Base-by-base conservation (phyloP, 2,888 invertebrate genomes). In the Masnerella sp. region DNA sequence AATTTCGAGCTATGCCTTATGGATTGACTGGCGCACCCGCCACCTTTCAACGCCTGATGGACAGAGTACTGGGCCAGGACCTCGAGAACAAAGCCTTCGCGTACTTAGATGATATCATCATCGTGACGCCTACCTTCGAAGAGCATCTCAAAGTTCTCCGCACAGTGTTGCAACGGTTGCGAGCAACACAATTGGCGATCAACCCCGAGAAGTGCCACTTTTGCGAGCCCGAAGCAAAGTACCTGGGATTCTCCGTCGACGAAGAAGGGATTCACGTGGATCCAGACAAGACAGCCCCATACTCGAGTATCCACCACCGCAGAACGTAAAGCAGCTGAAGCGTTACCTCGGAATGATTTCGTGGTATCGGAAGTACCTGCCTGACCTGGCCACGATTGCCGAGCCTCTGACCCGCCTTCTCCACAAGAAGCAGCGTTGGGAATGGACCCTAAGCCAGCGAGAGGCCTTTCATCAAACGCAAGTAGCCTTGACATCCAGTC, bases 31-130 rank as follows among this genome's bases (percentile, higher is more conserved):
- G 38, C 2, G 38, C 17, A 2, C 38, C 38, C 5, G 38, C 17
- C 1, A 32, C 32, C 2, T 32, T 32, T 9, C 32, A 32, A 32
- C 32, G 32, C 1, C 32, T 32, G 1, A 8, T 40, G 2, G 38
- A 40, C n/a, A 3, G 8, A 1, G 5, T 40, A 3, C 5, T 40
- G 2, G 17, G 2, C 1, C 17, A 15, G 2, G 93, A 94, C 3
- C n/a, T 15, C 5, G 18, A 17, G 8, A 2, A 9, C 2, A 2
- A 9, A 2, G 38, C 18, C n/a, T 40, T 40, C 38, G 38, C 38
- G 2, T 40, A 40, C n/a, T n/a, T 40, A 2, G 38, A 40, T 17
- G 38, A 40, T n/a, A 14, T 40, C 9, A 40, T 40, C 15, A n/a
- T 40, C 17, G n/a, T 40, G 2, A 17, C 9, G 3, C 2, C 7